Percentiles rank a stretch among this genome's conserved stretches.
phyloP scores from a whole-genome alignment of 2,113 vertebrate genomes.

The Hippopotamus amphibius region DNA sequence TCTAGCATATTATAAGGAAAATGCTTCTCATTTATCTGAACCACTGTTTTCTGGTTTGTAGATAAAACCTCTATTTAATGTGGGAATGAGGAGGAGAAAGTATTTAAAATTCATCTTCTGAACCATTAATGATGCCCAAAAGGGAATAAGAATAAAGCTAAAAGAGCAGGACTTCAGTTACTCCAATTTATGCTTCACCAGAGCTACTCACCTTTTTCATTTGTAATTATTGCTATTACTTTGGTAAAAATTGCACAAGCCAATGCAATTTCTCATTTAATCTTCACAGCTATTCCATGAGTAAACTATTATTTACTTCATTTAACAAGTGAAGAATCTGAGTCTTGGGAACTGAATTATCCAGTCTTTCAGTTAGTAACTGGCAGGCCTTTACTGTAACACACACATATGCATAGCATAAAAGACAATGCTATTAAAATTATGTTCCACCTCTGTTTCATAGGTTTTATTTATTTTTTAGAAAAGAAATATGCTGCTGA shows the following conservation, averaged over 20 bases:
- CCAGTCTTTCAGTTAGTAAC: background rate
- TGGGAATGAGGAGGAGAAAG: background rate
- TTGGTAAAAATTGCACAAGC: background rate
- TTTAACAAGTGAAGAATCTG: background rate
- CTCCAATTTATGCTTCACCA: background rate
- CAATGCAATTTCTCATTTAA: background rate
- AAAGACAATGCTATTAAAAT: background rate
- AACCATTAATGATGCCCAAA: background rate
- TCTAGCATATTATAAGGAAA: background rate
- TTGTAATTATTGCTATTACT: background rate
- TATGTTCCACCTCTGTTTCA: background rate
- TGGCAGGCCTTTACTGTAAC: background rate
- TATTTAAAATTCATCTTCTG: background rate
- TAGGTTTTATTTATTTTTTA: background rate
- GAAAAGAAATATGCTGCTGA: background rate
- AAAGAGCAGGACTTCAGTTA: background rate
- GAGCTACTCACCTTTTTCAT: background rate
- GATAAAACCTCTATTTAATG: background rate
- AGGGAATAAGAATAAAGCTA: background rate
- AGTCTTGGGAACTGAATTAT: background rate
- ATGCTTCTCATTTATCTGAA: background rate
- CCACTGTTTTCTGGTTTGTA: background rate
- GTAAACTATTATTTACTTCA: background rate
- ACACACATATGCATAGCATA: accelerated
- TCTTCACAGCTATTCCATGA: background rate